Conservation (phyloP, 1,140 invertebrate genomes). For the Apis dorsata region DNA sequence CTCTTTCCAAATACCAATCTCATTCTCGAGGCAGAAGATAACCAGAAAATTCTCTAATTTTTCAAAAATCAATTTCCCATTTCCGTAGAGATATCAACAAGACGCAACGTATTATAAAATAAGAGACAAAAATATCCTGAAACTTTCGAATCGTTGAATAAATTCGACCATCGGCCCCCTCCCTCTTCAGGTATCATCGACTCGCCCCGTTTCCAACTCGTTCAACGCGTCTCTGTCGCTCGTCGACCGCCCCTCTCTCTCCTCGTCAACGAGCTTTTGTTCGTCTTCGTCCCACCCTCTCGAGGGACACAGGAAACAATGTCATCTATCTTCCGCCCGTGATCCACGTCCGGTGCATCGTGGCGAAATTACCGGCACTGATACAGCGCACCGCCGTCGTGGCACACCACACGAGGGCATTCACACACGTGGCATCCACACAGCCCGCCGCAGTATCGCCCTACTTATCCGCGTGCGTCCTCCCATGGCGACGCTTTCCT, state of each 20-base stretch:
- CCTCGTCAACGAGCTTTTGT: neutral
- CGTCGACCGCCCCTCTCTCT: conserved; percentile 7
- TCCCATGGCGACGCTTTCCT: neutral
- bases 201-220: conserved; percentile 11
- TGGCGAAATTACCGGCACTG: conserved; percentile 65
- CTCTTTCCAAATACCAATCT: too few species aligned
- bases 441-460: too few species aligned
- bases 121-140: too few species aligned
- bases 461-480: conserved; percentile 38
- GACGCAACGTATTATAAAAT: too few species aligned
- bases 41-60: too few species aligned
- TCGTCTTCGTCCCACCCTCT: conserved; percentile 12
- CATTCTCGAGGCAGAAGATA: too few species aligned
- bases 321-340: conserved; percentile 68
- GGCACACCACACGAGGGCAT: conserved; percentile 26
- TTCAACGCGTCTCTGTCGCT: neutral
- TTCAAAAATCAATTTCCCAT: too few species aligned
- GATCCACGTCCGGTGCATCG: conserved; percentile 69
- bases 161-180: neutral
- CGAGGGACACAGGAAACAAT: conserved; percentile 66
- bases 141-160: neutral
- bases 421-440: conserved; percentile 1
- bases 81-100: too few species aligned
- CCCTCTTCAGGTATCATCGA: neutral
- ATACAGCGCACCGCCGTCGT: conserved; percentile 57